Conservation (phyloP, 2,888 invertebrate genomes). For the Poecilobothrus nobilitatus region DNA sequence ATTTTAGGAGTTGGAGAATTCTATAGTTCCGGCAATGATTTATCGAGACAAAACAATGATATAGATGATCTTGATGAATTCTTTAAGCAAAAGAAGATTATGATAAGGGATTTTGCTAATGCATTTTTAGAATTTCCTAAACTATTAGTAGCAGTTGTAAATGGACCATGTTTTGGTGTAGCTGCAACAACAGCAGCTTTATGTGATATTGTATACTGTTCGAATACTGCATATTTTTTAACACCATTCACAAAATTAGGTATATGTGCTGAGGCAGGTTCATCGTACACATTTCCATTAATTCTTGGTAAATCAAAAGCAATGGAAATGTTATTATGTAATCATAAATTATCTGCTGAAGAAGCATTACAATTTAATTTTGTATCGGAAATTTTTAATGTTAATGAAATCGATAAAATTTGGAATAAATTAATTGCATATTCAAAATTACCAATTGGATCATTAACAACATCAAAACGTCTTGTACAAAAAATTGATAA, state of each 20-base stretch:
- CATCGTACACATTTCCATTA: conserved; percentile 74
- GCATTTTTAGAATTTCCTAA: conserved; percentile 83
- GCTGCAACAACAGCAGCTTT: conserved; percentile 75
- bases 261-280: conserved; percentile 82
- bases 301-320: conserved; percentile 75
- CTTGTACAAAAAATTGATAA: conserved; percentile 55
- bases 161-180: conserved; percentile 92
- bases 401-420: conserved; percentile 52
- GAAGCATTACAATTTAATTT: conserved; percentile 74
- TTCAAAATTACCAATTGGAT: conserved; percentile 48
- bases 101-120: conserved; percentile 55
- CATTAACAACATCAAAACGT: conserved; percentile 61
- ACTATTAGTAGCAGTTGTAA: conserved; percentile 75
- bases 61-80: conserved; percentile 31
- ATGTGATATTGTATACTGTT: conserved; percentile 81
- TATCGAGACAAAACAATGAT: conserved; percentile 31
- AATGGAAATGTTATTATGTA: conserved; percentile 56
- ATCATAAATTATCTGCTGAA: conserved; percentile 64
- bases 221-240: conserved; percentile 75
- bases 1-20: conserved; percentile 28
- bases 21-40: conserved; percentile 80
- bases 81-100: conserved; percentile 30
- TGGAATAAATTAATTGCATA: conserved; percentile 51
- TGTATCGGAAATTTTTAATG: conserved; percentile 67
- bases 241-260: conserved; percentile 83